Evolutionary conservation across 2,113 vertebrate genomes (phyloP), one percentile per base, ranked within the genome.

Genomic region (Phyllopteryx taeniolatus): DNA sequence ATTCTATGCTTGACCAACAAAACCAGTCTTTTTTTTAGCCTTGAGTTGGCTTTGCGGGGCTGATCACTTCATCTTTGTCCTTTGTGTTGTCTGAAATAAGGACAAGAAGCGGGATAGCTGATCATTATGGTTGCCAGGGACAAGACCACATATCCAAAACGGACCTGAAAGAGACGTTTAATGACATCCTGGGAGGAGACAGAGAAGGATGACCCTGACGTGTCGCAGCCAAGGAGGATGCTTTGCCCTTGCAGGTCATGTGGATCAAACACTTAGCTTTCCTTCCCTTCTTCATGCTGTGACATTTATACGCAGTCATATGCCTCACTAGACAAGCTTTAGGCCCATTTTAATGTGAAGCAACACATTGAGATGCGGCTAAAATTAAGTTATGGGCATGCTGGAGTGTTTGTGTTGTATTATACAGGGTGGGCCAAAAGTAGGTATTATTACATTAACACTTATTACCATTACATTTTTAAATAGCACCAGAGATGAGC

Each of bases 101-200:
- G 77, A 76, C 80, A 77, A 71, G 20, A 67, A 63, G 70, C 54
- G 64, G 3, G 13, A 49, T 61, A 35, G 59, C 7, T 3, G 59
- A 61, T 14, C 31, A 60, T 17, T 60, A 15, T 6, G 31, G 31
- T 15, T 35, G 53, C 53, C n/a, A 20, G 20, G 60, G 61, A 66
- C 2, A 46, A 44, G 12, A 44, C 22, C 64, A 47, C 14, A 47
- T 15, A 44, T 66, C 67, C 49, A 2, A 43, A 43, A 87, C 87
- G 86, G 88, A 85, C 83, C 80, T 68, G 80, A 83, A 88, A 85
- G 78, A 70, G 79, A 82, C 86, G 86, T 88, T 86, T 92, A 91
- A 92, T 91, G 86, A 90, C 65, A 76, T 91, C 90, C 83, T 84
- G 61, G 73, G 86, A 89, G 91, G 70, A 79, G 73, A 73, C 78